phyloP scores from a whole-genome alignment of 2,113 vertebrate genomes.

The Ochotona curzoniae region DNA sequence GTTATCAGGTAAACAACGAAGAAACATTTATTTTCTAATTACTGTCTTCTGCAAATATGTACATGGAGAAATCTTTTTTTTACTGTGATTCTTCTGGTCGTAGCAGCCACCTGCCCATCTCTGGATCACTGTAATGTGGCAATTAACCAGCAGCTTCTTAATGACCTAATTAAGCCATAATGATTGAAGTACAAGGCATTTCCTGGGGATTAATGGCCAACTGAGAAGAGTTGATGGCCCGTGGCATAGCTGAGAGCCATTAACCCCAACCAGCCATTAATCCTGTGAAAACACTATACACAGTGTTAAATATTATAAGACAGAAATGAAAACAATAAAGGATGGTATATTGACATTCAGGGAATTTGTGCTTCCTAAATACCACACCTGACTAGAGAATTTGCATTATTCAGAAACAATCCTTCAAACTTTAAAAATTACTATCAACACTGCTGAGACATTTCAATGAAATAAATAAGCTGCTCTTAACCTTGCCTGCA shows the following conservation, averaged over 20 bases:
- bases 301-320: slow-evolving; percentile 69
- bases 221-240: slow-evolving; percentile 79
- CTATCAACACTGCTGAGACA: neutral
- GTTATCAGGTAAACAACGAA: slow-evolving; percentile 22
- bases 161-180: slow-evolving; percentile 84
- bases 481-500: neutral
- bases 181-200: slow-evolving; percentile 80
- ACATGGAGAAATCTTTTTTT: neutral
- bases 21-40: slow-evolving; percentile 20
- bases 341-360: slow-evolving; percentile 50
- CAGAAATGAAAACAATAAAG: slow-evolving; percentile 73
- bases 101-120: slow-evolving; percentile 71
- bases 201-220: slow-evolving; percentile 83
- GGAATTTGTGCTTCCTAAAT: slow-evolving; percentile 57
- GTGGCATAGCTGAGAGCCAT: slow-evolving; percentile 78
- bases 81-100: slow-evolving; percentile 41
- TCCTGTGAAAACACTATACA: slow-evolving; percentile 76
- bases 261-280: slow-evolving; percentile 82
- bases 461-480: slow-evolving; percentile 53
- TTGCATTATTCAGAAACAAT: slow-evolving; percentile 58
- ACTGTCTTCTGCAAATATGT: neutral
- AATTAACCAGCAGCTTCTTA: slow-evolving; percentile 83
- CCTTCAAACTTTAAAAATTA: slow-evolving; percentile 23
- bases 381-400: slow-evolving; percentile 28
- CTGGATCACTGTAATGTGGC: slow-evolving; percentile 73